Percentiles rank a stretch among this genome's conserved stretches.
Evolutionary conservation across 2,888 invertebrate genomes (phyloP).

Genomic region (Cephus pulcher): DNA sequence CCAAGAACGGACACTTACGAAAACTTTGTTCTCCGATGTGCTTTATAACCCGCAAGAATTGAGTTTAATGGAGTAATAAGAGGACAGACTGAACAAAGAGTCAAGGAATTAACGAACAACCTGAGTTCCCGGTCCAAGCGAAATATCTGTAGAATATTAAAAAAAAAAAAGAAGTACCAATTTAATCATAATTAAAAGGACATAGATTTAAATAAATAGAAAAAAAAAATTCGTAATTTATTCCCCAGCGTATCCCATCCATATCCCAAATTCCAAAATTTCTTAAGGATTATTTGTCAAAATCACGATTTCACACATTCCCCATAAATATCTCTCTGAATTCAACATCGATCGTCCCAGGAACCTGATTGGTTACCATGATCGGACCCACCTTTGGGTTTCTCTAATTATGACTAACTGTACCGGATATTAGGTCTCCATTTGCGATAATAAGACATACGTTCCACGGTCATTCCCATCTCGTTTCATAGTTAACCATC

Average conservation of each 20-base stretch:
- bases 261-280: too few relatives aligned
- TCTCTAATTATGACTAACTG: constrained; percentile 35
- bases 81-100: neutral
- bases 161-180: neutral
- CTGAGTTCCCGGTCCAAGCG: neutral
- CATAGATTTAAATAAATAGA: too few relatives aligned
- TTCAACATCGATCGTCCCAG: neutral
- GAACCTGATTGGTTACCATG: neutral
- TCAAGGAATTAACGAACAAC: neutral
- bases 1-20: neutral
- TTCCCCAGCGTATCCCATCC: too few relatives aligned
- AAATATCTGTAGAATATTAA: neutral
- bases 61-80: neutral
- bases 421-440: constrained; percentile 31
- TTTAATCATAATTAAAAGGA: too few relatives aligned
- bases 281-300: too few relatives aligned
- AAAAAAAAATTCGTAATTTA: too few relatives aligned
- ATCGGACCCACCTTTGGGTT: constrained; percentile 7
- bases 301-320: neutral
- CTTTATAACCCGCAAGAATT: neutral
- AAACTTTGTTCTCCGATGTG: neutral
- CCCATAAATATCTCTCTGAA: neutral
- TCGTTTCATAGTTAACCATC: constrained; percentile 32
- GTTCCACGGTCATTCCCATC: constrained; percentile 29
- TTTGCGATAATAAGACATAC: constrained; percentile 37